Evolutionary conservation across 2,797 vertebrate genomes (phyloP).

Genomic region (Semotilus atromaculatus): DNA sequence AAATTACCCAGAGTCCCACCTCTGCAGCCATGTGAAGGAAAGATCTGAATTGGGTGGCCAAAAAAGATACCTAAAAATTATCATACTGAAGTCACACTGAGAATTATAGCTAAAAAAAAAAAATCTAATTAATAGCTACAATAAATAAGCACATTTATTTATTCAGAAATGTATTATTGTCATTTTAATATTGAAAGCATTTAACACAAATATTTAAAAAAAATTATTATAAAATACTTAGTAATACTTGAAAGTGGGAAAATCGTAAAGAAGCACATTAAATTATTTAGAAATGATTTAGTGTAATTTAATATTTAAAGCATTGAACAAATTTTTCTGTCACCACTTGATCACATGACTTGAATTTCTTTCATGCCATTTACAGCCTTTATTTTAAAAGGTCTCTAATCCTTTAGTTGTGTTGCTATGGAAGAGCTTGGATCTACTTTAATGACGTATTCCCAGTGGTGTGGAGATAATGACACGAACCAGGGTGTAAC

Average conservation of each 20-base stretch:
- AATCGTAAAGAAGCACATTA: neutral
- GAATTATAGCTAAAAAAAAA: neutral
- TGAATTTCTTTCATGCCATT: neutral
- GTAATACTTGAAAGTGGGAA: neutral
- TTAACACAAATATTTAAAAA: neutral
- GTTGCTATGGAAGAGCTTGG: conserved; percentile 70
- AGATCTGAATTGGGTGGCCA: conserved; percentile 74
- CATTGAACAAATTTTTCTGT: neutral
- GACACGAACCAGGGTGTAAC: conserved; percentile 41
- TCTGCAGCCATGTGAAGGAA: conserved; percentile 86
- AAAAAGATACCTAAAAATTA: neutral
- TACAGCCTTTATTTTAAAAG: neutral
- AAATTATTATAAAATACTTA: neutral
- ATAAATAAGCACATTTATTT: neutral
- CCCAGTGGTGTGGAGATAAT: conserved; percentile 62
- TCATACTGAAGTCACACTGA: neutral
- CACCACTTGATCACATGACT: neutral
- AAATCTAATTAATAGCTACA: neutral
- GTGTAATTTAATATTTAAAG: neutral
- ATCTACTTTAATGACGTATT: conserved; percentile 67
- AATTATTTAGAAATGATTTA: neutral
- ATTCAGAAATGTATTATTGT: neutral
- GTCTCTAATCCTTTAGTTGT: conserved; percentile 25
- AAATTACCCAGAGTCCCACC: conserved; percentile 91
- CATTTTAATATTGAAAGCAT: neutral